Percentiles rank a stretch among this genome's conserved stretches.
Conservation (phyloP, 2,888 invertebrate genomes). For the Drosophila fungiperda region DNA sequence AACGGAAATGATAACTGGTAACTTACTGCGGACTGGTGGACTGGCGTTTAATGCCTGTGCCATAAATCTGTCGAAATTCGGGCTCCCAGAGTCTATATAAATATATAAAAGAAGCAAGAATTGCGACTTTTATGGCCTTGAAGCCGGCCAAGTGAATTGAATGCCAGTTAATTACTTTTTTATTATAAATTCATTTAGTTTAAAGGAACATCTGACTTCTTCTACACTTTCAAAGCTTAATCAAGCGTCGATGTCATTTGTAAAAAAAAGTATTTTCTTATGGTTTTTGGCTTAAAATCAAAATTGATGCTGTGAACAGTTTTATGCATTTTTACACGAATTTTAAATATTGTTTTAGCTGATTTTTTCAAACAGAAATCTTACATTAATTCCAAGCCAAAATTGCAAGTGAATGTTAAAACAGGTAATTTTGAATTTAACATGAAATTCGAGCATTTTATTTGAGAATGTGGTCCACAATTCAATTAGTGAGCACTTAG, state of each 20-base stretch:
- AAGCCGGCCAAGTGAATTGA: constrained; percentile 57
- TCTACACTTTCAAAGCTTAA: background rate
- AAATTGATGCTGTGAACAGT: background rate
- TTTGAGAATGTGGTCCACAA: constrained; percentile 4
- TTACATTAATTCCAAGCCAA: background rate
- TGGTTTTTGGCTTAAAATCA: background rate
- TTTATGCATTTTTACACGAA: background rate
- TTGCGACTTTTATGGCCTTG: constrained; percentile 58
- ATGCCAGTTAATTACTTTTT: constrained; percentile 63
- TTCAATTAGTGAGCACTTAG: constrained; percentile 60
- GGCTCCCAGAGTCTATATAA: constrained; percentile 61
- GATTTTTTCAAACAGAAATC: background rate
- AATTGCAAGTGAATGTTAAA: background rate
- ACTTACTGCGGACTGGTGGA: constrained; percentile 42
- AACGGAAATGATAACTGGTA: constrained; percentile 42
- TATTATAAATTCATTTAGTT: constrained; percentile 33
- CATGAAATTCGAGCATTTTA: constrained; percentile 2
- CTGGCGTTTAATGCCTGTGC: constrained; percentile 64
- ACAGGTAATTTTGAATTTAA: background rate
- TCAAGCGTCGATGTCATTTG: background rate
- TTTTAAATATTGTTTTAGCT: background rate
- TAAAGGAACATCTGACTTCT: background rate
- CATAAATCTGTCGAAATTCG: constrained; percentile 74
- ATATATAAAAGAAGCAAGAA: constrained; percentile 39
- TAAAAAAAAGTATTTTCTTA: background rate